phyloP scores from a whole-genome alignment of 53 echinoderm and acorn worm genomes.

The Astropecten irregularis region DNA sequence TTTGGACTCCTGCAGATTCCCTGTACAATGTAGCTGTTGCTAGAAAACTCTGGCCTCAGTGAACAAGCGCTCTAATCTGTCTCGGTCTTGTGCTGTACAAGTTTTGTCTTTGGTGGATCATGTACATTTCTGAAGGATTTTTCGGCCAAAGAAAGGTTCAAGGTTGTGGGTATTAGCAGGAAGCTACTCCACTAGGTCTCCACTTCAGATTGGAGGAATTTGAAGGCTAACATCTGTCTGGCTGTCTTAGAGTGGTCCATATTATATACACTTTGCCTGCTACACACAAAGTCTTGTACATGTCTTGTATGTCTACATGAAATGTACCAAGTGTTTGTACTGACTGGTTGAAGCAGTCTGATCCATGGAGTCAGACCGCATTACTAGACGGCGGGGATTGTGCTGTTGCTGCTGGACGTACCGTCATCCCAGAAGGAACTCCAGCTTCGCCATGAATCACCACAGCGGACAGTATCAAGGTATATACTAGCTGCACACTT shows the following conservation, averaged over 20 bases:
- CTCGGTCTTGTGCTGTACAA: too few relatives aligned
- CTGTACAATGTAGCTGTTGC: too few relatives aligned
- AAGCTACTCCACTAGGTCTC: background rate
- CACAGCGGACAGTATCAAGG: slow-evolving; percentile 10
- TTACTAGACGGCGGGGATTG: background rate
- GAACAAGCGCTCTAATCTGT: too few relatives aligned
- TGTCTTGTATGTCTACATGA: background rate
- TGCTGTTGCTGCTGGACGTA: background rate
- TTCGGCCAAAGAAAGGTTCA: too few relatives aligned
- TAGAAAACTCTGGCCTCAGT: too few relatives aligned
- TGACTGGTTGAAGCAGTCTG: background rate
- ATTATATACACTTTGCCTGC: background rate
- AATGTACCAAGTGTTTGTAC: background rate
- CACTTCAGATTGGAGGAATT: slow-evolving; percentile 39
- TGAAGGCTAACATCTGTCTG: slow-evolving; percentile 13
- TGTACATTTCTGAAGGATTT: too few relatives aligned
- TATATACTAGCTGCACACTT: too few relatives aligned
- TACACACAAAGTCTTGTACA: background rate
- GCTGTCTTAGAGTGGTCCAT: background rate
- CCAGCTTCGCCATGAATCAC: background rate
- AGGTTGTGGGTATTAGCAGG: too few relatives aligned
- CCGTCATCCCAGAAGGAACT: background rate
- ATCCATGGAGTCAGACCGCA: slow-evolving; percentile 4
- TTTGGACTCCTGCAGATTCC: too few relatives aligned
- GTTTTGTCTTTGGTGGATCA: too few relatives aligned